Percentiles rank a stretch among this genome's conserved stretches.
Evolutionary conservation across 1,140 invertebrate species (phyloP).

Genomic region (Lucilia cuprina): DNA sequence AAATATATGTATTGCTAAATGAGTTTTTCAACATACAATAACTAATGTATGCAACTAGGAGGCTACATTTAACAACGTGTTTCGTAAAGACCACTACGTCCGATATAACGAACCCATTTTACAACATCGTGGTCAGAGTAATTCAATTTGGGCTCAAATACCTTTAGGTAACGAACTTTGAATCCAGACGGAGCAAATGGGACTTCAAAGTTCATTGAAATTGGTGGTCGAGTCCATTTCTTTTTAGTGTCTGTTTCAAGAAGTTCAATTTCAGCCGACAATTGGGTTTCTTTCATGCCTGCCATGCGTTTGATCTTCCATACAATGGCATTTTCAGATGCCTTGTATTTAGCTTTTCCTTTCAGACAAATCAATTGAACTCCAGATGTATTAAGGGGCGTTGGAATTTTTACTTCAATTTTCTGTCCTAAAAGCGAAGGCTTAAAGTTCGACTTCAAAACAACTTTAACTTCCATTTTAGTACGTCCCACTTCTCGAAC

Average conservation of each 20-base stretch:
- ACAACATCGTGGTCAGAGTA: conserved; percentile 99
- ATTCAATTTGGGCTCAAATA: conserved; percentile 99
- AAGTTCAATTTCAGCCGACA: conserved; percentile 99
- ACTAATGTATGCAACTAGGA: too few relatives aligned
- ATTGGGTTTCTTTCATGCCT: conserved; percentile 99
- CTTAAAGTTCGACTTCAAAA: conserved; percentile 99
- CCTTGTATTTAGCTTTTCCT: conserved; percentile 99
- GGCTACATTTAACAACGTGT: conserved; percentile 83
- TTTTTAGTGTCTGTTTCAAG: conserved; percentile 98
- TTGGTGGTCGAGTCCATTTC: conserved; percentile 99
- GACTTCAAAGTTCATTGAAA: conserved; percentile 99
- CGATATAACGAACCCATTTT: conserved; percentile 99
- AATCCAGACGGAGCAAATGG: conserved; percentile 98
- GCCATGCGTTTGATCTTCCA: conserved; percentile 99
- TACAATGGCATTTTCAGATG: conserved; percentile 99
- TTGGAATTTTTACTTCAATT: conserved; percentile 99
- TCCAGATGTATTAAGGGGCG: conserved; percentile 97
- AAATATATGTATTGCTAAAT: too few relatives aligned
- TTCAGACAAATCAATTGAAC: conserved; percentile 99
- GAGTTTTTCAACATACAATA: too few relatives aligned
- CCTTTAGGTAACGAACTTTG: conserved; percentile 97
- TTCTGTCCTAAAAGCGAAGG: conserved; percentile 97
- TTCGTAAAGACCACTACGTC: conserved; percentile 97
- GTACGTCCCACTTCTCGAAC: conserved; percentile 97
- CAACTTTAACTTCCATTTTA: conserved; percentile 99